A percentile compares a stretch with the other conserved stretches of the same genome.
These are phyloP conservation scores for Resseliella maxima DNA, from an alignment of 2,888 invertebrate species.

Conservation along the genomic window DNA sequence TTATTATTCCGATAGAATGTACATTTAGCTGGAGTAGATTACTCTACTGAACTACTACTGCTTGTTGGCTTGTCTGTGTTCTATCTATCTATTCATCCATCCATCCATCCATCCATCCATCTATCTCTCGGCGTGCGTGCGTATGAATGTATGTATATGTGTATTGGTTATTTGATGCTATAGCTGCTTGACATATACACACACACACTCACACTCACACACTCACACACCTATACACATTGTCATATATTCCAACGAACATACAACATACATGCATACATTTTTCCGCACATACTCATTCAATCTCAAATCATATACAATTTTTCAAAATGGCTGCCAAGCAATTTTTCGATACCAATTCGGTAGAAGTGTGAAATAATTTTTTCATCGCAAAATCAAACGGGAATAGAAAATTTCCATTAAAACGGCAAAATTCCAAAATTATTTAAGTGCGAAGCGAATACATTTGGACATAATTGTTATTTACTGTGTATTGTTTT, in stretches of 20 bases:
- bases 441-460: constrained; percentile 12
- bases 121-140: background rate
- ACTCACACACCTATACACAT: background rate
- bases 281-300: constrained; percentile 50
- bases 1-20: background rate
- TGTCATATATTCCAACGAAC: background rate
- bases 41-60: background rate
- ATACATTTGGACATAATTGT: background rate
- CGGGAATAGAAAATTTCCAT: background rate
- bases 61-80: background rate
- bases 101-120: no score
- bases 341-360: constrained; percentile 50
- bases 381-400: constrained; percentile 14
- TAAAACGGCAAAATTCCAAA: background rate
- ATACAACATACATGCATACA: background rate
- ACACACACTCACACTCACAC: background rate
- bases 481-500: constrained; percentile 16
- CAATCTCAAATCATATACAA: constrained; percentile 21
- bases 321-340: constrained; percentile 55
- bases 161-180: background rate
- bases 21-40: constrained; percentile 40
- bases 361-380: constrained; percentile 36
- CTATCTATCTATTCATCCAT: background rate
- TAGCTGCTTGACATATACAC: background rate
- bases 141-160: background rate